Percentiles rank a stretch among this genome's conserved stretches.
Conservation (phyloP, 2,888 invertebrate species). For the Nesidiocoris tenuis region DNA sequence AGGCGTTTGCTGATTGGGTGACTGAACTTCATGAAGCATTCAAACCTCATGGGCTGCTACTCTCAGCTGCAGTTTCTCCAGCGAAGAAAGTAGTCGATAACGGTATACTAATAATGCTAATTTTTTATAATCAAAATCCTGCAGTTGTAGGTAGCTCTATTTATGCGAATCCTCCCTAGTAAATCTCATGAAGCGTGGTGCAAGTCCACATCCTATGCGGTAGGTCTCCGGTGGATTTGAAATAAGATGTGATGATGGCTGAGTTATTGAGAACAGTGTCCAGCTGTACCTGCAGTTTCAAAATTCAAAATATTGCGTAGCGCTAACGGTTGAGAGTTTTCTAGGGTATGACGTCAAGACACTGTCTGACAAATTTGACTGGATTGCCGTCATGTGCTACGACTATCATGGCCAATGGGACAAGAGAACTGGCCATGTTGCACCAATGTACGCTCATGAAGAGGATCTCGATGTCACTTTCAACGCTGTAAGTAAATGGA, state of each 20-base stretch:
- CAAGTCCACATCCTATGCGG: too few relatives aligned
- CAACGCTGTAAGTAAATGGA: conserved; percentile 65
- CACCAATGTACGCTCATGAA: conserved; percentile 79
- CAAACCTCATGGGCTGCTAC: conserved; percentile 66
- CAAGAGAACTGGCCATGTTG: conserved; percentile 83
- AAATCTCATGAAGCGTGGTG: too few relatives aligned
- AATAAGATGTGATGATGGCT: too few relatives aligned
- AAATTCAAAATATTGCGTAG: too few relatives aligned
- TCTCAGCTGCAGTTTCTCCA: conserved; percentile 84
- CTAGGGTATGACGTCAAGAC: conserved; percentile 73
- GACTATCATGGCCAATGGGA: conserved; percentile 93
- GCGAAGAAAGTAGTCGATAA: conserved; percentile 79
- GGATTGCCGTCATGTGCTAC: conserved; percentile 89
- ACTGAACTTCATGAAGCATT: conserved; percentile 72
- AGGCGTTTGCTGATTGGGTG: conserved; percentile 73
- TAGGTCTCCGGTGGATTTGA: too few relatives aligned
- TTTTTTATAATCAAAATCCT: too few relatives aligned
- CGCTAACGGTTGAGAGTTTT: too few relatives aligned
- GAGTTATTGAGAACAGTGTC: too few relatives aligned
- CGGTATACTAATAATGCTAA: conserved; percentile 56
- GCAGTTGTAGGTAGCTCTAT: too few relatives aligned
- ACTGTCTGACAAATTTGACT: conserved; percentile 75
- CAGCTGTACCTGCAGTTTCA: too few relatives aligned
- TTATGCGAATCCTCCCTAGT: too few relatives aligned
- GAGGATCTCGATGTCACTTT: conserved; percentile 72